Conservation (phyloP, 2,797 vertebrate genomes). For the Margarornis squamiger region DNA sequence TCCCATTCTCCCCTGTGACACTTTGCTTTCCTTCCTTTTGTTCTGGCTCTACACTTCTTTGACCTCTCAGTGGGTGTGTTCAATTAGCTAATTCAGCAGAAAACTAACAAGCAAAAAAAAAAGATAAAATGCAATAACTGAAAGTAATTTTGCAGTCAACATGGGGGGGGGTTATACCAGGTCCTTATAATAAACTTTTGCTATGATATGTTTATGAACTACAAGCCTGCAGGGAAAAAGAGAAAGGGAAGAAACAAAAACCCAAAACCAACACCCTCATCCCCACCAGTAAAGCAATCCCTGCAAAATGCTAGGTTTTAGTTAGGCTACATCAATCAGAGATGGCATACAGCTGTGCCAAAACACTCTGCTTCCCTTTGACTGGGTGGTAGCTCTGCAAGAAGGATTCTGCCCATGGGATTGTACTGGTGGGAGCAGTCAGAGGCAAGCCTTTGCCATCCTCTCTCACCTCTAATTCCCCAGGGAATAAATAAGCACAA, state of each 20-base stretch:
- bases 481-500: neutral
- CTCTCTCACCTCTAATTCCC: neutral
- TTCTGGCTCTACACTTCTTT: neutral
- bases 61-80: neutral
- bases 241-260: neutral
- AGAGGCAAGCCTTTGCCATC: neutral
- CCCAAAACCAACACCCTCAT: accelerated
- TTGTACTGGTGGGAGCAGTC: neutral
- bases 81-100: neutral
- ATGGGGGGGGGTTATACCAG: neutral
- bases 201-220: neutral
- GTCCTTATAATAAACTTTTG: neutral
- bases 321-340: neutral
- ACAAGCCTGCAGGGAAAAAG: neutral
- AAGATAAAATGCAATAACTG: neutral
- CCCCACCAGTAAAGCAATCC: neutral
- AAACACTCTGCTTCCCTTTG: neutral
- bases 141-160: constrained; percentile 2
- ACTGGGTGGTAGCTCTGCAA: neutral
- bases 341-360: neutral
- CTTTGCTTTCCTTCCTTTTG: neutral
- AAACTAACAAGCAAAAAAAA: neutral
- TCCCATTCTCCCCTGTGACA: neutral
- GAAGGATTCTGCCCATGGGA: neutral
- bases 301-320: neutral